These are phyloP conservation scores for Rhabdomys dilectus DNA, from an alignment of 2,113 vertebrate genomes.

Conservation along the genomic window DNA sequence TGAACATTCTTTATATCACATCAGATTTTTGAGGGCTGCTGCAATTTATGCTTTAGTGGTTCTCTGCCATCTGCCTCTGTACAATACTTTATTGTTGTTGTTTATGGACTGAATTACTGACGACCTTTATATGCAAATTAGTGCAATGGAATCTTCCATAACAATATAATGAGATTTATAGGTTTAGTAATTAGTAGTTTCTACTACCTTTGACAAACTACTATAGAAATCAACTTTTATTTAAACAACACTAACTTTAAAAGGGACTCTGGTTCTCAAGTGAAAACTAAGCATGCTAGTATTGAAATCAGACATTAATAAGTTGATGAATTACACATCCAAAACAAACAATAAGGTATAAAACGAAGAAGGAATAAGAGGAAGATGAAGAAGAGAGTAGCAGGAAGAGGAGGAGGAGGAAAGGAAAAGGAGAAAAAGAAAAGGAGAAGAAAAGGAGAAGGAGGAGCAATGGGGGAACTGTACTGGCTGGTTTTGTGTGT, in stretches of 20 bases:
- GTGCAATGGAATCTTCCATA: neutral
- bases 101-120: neutral
- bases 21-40: neutral
- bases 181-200: neutral
- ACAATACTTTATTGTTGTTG: neutral
- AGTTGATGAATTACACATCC: neutral
- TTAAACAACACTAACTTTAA: neutral
- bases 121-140: constrained; percentile 10
- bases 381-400: no score
- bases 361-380: neutral
- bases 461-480: no score
- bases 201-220: neutral
- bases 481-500: no score
- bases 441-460: no score
- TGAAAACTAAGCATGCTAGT: neutral
- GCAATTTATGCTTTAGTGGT: constrained; percentile 26
- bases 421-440: accelerated
- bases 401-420: no score
- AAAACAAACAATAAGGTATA: neutral
- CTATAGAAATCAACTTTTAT: constrained; percentile 48
- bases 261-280: neutral
- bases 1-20: neutral
- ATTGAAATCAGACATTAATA: constrained; percentile 9
- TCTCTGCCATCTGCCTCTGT: neutral
- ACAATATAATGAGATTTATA: neutral